A percentile compares a stretch with the other conserved stretches of the same genome.
Evolutionary conservation across 2,888 invertebrate species (phyloP).

Genomic region (Exocentrus adspersus): DNA sequence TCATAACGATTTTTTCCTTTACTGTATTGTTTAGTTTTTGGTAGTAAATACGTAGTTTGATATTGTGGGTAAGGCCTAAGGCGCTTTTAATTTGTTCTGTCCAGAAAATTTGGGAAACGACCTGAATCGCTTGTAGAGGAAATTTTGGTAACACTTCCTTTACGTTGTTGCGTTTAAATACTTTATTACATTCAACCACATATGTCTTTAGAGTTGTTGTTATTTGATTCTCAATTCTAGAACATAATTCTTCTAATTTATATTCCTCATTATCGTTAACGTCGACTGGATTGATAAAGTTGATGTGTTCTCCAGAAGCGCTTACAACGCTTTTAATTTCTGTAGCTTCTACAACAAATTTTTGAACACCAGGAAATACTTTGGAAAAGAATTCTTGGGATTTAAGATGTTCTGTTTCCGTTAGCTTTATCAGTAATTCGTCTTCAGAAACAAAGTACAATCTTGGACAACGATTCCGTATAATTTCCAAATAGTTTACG

Average conservation of each 20-base stretch:
- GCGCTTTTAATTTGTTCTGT: constrained; percentile 64
- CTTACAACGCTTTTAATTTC: constrained; percentile 79
- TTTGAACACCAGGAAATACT: constrained; percentile 83
- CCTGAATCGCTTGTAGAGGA: constrained; percentile 44
- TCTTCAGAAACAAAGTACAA: constrained; percentile 90
- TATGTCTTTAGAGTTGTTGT: constrained; percentile 60
- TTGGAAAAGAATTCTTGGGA: constrained; percentile 85
- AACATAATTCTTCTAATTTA: constrained; percentile 77
- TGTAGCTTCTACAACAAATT: constrained; percentile 73
- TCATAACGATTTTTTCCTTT: constrained; percentile 52
- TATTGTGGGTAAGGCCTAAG: constrained; percentile 41
- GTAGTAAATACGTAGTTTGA: constrained; percentile 42
- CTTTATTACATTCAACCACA: constrained; percentile 42
- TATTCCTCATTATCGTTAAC: constrained; percentile 62
- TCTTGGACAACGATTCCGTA: constrained; percentile 80
- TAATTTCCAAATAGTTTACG: constrained; percentile 81
- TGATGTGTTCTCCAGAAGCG: constrained; percentile 75
- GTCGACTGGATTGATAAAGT: constrained; percentile 69
- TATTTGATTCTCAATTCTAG: constrained; percentile 83
- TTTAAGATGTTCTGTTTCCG: constrained; percentile 81
- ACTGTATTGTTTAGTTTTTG: constrained; percentile 38
- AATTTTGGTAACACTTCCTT: constrained; percentile 37
- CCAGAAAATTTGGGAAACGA: constrained; percentile 42
- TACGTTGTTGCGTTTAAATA: constrained; percentile 36
- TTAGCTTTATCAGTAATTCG: constrained; percentile 86